Percentiles rank a stretch among this genome's conserved stretches.
phyloP scores from a whole-genome alignment of 1,140 invertebrate genomes.

The Conus ventricosus region DNA sequence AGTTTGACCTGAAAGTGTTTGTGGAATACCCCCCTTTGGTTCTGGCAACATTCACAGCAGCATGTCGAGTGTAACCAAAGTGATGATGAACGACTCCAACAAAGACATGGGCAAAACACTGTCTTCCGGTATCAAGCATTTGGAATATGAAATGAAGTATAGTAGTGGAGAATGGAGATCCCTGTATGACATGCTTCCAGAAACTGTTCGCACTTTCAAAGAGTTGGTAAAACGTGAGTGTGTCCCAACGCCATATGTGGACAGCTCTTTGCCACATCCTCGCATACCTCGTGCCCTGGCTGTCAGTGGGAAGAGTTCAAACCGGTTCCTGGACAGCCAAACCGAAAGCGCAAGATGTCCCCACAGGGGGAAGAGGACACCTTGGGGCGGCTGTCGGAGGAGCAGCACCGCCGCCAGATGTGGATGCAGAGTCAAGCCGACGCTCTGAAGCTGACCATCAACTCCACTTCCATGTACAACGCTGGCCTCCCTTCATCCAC shows the following conservation, averaged over 20 bases:
- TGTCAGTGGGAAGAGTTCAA: background rate
- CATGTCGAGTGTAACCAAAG: slow-evolving; percentile 71
- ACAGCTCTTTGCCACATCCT: slow-evolving; percentile 70
- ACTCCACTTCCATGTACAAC: slow-evolving; percentile 52
- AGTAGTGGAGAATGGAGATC: slow-evolving; percentile 70
- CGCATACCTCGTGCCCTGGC: slow-evolving; percentile 40
- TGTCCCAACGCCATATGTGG: slow-evolving; percentile 71
- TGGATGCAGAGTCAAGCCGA: slow-evolving; percentile 73
- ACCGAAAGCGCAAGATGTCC: slow-evolving; percentile 67
- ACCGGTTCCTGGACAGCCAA: background rate
- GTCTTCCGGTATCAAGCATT: slow-evolving; percentile 70
- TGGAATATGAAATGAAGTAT: slow-evolving; percentile 74
- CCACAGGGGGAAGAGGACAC: slow-evolving; percentile 65
- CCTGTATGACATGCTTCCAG: slow-evolving; percentile 69
- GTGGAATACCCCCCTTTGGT: slow-evolving; percentile 73
- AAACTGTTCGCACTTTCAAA: slow-evolving; percentile 69
- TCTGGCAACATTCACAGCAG: slow-evolving; percentile 72
- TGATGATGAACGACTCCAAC: slow-evolving; percentile 69
- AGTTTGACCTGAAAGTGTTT: slow-evolving; percentile 73
- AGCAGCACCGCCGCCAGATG: slow-evolving; percentile 66
- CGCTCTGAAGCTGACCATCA: slow-evolving; percentile 69
- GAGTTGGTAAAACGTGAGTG: slow-evolving; percentile 70
- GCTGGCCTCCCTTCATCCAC: slow-evolving; percentile 64
- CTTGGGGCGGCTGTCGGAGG: slow-evolving; percentile 52
- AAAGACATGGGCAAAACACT: slow-evolving; percentile 71